Evolutionary conservation across 1,140 invertebrate species (phyloP), one percentile per base, ranked within the genome.

Genomic region (Eumeta japonica): DNA sequence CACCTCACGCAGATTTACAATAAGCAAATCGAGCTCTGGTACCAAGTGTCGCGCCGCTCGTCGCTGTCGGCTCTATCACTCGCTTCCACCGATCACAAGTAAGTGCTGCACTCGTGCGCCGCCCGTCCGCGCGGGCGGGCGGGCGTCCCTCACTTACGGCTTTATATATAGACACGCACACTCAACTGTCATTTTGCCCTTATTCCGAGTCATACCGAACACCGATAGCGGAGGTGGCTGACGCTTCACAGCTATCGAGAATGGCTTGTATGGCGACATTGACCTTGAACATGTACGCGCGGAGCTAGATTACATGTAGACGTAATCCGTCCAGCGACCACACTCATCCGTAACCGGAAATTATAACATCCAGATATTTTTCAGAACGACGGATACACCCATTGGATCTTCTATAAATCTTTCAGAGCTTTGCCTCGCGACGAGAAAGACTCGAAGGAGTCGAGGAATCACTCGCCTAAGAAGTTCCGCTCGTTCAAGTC

Each of bases 61-160:
- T 90, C 89, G 50, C 81, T 93, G 58, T 89, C 89, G 57, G 90
- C 90, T 50, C 80, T 94, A 59, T 90, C 89, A 50, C 81, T 94
- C 62, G 90, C 89, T 68, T 87, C 89, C 55, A 85, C 87, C 75
- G 84, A 87, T 74, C 86, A 87, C 67, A 84, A 84, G 84, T 85
- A 77, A 76, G 65, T 71, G 62, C 62, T 67, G 68, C 68, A 70
- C 63, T 57, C 10, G 30, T 7, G 5, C 20, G n/a, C n/a, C 5
- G 5, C 20, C 20, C n/a, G 20, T 7, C 20, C n/a, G n/a, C n/a
- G n/a, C n/a, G n/a, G n/a, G n/a, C n/a, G n/a, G n/a, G n/a, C n/a
- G n/a, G n/a, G n/a, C n/a, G n/a, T n/a, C n/a, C n/a, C n/a, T n/a
- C n/a, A n/a, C n/a, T n/a, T n/a, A n/a, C n/a, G n/a, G n/a, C n/a